These are phyloP conservation scores for Plutella xylostella DNA, from an alignment of 2,888 invertebrate genomes.

Conservation along the genomic window DNA sequence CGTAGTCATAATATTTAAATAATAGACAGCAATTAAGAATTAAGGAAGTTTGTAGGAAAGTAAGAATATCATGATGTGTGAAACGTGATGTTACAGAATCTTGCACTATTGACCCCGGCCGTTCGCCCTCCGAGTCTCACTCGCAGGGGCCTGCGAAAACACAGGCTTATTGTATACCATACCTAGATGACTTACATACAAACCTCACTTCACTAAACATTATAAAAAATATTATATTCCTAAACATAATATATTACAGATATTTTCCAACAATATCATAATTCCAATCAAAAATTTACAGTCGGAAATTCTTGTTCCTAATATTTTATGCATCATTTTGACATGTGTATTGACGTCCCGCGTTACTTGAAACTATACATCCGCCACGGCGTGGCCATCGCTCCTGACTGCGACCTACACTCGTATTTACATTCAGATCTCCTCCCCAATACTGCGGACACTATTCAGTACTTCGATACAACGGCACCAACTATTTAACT, in stretches of 20 bases:
- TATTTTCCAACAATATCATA: constrained; percentile 60
- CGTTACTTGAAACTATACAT: too few relatives aligned
- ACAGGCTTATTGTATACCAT: neutral
- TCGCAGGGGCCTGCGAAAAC: neutral
- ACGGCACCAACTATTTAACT: neutral
- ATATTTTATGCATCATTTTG: constrained; percentile 19
- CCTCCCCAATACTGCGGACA: neutral
- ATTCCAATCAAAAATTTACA: constrained; percentile 58
- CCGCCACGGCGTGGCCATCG: too few relatives aligned
- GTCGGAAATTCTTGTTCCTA: constrained; percentile 46
- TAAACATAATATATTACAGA: constrained; percentile 54
- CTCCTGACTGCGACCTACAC: neutral
- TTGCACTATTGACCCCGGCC: neutral
- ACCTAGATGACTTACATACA: neutral
- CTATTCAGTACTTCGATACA: neutral
- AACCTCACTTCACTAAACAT: constrained; percentile 31
- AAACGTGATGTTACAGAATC: too few relatives aligned
- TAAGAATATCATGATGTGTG: too few relatives aligned
- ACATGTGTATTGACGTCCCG: neutral
- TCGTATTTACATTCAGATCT: constrained; percentile 2
- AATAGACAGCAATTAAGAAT: too few relatives aligned
- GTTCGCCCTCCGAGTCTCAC: neutral
- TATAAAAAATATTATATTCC: constrained; percentile 48
- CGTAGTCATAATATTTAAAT: too few relatives aligned
- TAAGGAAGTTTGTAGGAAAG: too few relatives aligned